phyloP scores from a whole-genome alignment of 2,113 vertebrate genomes.

The Eclectus roratus region DNA sequence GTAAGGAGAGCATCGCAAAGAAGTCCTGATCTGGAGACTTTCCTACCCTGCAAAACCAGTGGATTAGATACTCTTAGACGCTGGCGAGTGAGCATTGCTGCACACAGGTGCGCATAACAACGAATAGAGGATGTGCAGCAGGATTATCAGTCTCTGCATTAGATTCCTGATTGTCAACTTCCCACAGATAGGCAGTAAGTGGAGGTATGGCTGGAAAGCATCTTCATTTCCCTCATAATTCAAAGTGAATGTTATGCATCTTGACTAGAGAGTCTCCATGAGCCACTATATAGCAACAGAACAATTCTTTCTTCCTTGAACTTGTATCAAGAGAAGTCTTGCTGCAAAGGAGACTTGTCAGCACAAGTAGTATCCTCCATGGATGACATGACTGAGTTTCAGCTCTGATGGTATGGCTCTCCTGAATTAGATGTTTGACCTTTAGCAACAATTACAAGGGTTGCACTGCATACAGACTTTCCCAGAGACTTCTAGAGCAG shows the following conservation, averaged over 20 bases:
- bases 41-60: background rate
- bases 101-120: background rate
- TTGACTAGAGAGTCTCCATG: background rate
- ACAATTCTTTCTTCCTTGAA: background rate
- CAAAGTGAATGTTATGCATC: background rate
- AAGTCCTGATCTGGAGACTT: background rate
- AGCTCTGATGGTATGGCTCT: background rate
- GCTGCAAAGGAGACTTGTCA: conserved; percentile 7
- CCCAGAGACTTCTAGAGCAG: background rate
- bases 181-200: background rate
- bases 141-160: background rate
- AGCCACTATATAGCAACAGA: background rate
- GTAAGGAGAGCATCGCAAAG: background rate
- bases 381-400: background rate
- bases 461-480: background rate
- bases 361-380: background rate
- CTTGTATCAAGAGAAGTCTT: background rate
- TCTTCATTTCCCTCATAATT: background rate
- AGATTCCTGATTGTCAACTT: background rate
- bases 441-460: background rate
- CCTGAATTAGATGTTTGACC: background rate
- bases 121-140: background rate
- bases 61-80: background rate
- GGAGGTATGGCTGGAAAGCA: background rate
- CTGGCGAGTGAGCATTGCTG: background rate